phyloP scores from a whole-genome alignment of 1,140 invertebrate genomes.

The Eriocheir sinensis region DNA sequence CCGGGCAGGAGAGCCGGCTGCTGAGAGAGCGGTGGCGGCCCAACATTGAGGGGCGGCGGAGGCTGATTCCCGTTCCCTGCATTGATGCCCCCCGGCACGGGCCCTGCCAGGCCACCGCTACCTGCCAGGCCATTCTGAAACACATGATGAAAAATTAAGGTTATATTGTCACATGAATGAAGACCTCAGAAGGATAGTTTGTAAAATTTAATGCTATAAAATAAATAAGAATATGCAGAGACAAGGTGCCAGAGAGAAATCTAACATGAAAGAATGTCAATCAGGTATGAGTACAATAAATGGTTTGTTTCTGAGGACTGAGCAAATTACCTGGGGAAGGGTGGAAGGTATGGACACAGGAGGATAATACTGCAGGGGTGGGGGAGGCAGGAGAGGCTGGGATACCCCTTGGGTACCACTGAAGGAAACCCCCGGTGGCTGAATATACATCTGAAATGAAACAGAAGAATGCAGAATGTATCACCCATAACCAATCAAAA shows the following conservation, averaged over 20 bases:
- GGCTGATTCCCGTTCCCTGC: conserved; percentile 56
- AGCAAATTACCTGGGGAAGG: conserved; percentile 75
- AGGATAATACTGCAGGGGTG: conserved; percentile 81
- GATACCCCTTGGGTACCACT: conserved; percentile 71
- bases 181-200: too few relatives aligned
- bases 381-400: conserved; percentile 75
- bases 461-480: too few relatives aligned
- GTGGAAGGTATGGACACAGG: conserved; percentile 79
- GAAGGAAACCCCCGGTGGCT: conserved; percentile 74
- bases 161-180: too few relatives aligned
- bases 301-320: background rate
- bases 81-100: conserved; percentile 33
- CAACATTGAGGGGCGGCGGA: conserved; percentile 55
- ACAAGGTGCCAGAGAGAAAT: too few relatives aligned
- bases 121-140: conserved; percentile 61
- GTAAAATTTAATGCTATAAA: too few relatives aligned
- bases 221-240: too few relatives aligned
- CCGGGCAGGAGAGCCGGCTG: conserved; percentile 78
- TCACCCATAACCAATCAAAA: too few relatives aligned
- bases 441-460: conserved; percentile 75
- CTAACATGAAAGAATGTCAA: too few relatives aligned
- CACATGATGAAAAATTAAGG: too few relatives aligned
- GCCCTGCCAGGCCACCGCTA: conserved; percentile 45
- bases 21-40: conserved; percentile 67
- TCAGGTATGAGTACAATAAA: too few relatives aligned